A percentile compares a stretch with the other conserved stretches of the same genome.
Evolutionary conservation across 2,888 invertebrate genomes (phyloP).

Genomic region (Reticulitermes lucifugus): DNA sequence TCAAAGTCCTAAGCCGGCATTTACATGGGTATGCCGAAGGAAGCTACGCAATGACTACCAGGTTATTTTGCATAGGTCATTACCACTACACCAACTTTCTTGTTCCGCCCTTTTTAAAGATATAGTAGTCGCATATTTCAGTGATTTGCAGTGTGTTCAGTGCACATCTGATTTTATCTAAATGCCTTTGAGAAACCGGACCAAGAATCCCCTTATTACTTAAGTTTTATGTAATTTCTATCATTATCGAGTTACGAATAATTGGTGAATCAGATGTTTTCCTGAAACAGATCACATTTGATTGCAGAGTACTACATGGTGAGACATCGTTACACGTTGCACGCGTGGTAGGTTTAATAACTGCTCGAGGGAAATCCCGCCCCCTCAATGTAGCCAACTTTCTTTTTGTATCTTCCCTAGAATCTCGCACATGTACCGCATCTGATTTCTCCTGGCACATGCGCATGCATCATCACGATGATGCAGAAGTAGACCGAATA

Average conservation of each 20-base stretch:
- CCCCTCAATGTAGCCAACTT: constrained; percentile 4
- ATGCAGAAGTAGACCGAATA: background rate
- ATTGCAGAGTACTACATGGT: background rate
- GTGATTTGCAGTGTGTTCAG: no score
- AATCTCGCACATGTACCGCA: background rate
- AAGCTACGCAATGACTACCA: no score
- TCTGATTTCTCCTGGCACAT: background rate
- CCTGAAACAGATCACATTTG: background rate
- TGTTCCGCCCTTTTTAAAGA: no score
- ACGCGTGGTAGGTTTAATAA: background rate
- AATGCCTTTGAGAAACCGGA: no score
- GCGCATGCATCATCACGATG: background rate
- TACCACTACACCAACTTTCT: no score
- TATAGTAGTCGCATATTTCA: no score
- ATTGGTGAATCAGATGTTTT: background rate
- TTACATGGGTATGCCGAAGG: no score
- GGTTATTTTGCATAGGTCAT: no score
- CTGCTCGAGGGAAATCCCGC: background rate
- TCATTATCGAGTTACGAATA: background rate
- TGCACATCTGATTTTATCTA: no score
- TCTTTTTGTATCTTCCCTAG: background rate
- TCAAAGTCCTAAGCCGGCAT: no score
- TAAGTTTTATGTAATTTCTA: no score
- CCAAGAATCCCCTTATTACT: no score
- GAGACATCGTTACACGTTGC: background rate